These are phyloP conservation scores for Campoletis raptor DNA, from an alignment of 2,888 invertebrate genomes.

Conservation along the genomic window DNA sequence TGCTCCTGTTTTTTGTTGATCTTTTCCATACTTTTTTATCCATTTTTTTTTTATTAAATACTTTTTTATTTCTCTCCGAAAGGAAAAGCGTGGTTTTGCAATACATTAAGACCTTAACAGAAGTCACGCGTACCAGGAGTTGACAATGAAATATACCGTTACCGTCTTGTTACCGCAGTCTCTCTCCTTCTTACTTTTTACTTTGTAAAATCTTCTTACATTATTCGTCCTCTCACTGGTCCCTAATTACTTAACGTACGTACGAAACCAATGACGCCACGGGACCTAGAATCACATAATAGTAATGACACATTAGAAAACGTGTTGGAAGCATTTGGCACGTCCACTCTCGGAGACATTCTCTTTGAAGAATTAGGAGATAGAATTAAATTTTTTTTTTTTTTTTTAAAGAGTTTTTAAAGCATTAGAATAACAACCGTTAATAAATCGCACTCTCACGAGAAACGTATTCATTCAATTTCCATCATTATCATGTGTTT, in stretches of 20 bases:
- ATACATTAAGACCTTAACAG: conserved; percentile 39
- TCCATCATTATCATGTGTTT: conserved; percentile 2
- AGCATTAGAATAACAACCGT: conserved; percentile 53
- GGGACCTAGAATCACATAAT: conserved; percentile 46
- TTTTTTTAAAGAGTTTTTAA: conserved; percentile 17
- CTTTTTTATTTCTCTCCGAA: neutral
- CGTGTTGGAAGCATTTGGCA: conserved; percentile 19
- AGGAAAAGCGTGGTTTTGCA: conserved; percentile 38
- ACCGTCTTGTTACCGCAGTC: conserved; percentile 40
- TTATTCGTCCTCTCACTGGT: conserved; percentile 33
- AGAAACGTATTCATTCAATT: conserved; percentile 41
- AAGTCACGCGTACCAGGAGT: conserved; percentile 7
- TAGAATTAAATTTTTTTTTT: neutral
- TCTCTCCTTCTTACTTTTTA: conserved; percentile 20
- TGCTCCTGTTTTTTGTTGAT: neutral
- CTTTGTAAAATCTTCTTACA: conserved; percentile 4
- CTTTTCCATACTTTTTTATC: neutral
- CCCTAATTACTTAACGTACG: conserved; percentile 53
- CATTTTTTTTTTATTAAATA: too few relatives aligned
- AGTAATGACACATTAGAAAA: conserved; percentile 45
- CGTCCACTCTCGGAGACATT: conserved; percentile 38
- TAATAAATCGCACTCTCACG: conserved; percentile 35
- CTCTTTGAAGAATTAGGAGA: conserved; percentile 18
- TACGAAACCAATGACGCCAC: conserved; percentile 64
- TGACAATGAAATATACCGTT: conserved; percentile 59